Evolutionary conservation across 2,888 invertebrate species (phyloP).

Genomic region (Volucella inflata): DNA sequence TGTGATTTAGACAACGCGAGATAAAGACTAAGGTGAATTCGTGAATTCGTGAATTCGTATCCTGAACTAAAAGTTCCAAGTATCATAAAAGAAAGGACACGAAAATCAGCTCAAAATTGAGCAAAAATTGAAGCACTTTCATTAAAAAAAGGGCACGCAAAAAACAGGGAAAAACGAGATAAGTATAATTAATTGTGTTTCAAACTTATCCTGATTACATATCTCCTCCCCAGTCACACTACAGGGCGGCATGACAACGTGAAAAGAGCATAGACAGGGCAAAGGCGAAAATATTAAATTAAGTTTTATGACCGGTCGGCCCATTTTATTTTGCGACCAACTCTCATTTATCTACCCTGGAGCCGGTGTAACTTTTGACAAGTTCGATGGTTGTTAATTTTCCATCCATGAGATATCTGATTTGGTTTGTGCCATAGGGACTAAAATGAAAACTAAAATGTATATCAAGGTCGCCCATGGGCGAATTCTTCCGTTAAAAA

Average conservation of each 20-base stretch:
- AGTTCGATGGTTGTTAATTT: conserved; percentile 69
- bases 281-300: conserved; percentile 61
- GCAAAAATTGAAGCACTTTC: neutral
- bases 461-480: conserved; percentile 69
- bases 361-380: conserved; percentile 65
- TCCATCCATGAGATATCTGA: conserved; percentile 56
- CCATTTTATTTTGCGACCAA: conserved; percentile 16
- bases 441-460: conserved; percentile 58
- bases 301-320: conserved; percentile 63
- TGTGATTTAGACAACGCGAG: conserved; percentile 26
- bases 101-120: neutral
- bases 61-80: conserved; percentile 8
- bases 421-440: conserved; percentile 55
- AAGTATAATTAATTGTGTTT: conserved; percentile 72
- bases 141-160: conserved; percentile 9
- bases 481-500: conserved; percentile 20
- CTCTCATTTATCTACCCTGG: conserved; percentile 44
- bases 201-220: conserved; percentile 65
- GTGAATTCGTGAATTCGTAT: neutral
- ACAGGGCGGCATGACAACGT: neutral
- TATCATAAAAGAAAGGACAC: conserved; percentile 11
- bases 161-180: conserved; percentile 48
- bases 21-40: conserved; percentile 46
- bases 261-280: neutral
- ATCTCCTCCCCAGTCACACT: conserved; percentile 19